Base-by-base conservation (phyloP, 2,113 vertebrate genomes). In the Hymenochirus boettgeri region DNA sequence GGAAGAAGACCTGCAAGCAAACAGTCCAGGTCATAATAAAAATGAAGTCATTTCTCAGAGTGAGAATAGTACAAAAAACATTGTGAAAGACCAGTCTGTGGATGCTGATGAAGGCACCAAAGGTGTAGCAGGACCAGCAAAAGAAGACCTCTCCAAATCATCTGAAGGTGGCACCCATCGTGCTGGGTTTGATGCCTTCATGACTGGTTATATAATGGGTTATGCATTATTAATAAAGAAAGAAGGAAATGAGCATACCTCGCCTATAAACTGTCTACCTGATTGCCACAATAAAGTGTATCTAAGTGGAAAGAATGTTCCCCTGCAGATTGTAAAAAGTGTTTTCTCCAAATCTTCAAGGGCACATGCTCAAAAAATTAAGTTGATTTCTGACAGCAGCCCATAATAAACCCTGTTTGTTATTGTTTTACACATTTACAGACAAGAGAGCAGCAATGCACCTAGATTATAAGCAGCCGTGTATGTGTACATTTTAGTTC, bases 151-250 rank as follows among this genome's bases (percentile, higher is more conserved):
- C 24, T 18, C 2, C 42, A 25, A 57, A 3, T 26, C 70, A 54
- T 33, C 65, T 0, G 84, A 75, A 63, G 85, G 78, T 61, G 79
- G 94, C 27, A 79, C 89, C 0, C 96, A 99, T 73, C 76, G 96
- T 23, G 95, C 96, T 1, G 96, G 96, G 6, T 99, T 99, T 3
- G 96, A 99, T 4, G 96, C 96, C 0, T 99, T 97, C 74, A 99
- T 99, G 96, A 99, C 95, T 0, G 96, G 90, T 13, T 99, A 90
- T 12, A 85, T 99, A 73, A 96, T 99, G 74, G 92, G 90, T 60
- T 89, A 89, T 0, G 83, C 93, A 0, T 82, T 78, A 65, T 66
- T 86, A 51, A 61, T 85, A 18, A 77, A 80, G 50, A 79, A 74
- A 48, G 76, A 72, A 2, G 78, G 76, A 2, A 56, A 65, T 29